phyloP scores from a whole-genome alignment of 2,888 invertebrate species.

The Oxyteleia sp. region DNA sequence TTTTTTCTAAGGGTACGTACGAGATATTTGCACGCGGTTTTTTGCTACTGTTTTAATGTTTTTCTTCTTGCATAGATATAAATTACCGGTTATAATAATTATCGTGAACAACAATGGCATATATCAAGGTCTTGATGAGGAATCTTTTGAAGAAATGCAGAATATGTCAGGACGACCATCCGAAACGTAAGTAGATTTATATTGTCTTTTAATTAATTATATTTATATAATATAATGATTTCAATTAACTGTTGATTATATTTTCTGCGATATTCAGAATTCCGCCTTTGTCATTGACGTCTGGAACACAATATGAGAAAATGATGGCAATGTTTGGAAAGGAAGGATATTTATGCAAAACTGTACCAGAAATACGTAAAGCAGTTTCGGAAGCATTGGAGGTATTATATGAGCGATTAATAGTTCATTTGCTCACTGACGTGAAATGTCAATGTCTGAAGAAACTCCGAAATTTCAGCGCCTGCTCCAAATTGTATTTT shows the following conservation, averaged over 20 bases:
- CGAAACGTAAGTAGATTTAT: constrained; percentile 90
- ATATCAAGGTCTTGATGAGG: constrained; percentile 94
- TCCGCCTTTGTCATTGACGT: constrained; percentile 94
- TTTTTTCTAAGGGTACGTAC: no score
- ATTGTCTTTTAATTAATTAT: background rate
- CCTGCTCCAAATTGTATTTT: no score
- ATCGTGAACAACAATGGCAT: constrained; percentile 99
- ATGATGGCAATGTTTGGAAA: constrained; percentile 96
- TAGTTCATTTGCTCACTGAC: no score
- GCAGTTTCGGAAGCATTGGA: constrained; percentile 91
- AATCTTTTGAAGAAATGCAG: constrained; percentile 92
- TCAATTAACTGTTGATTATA: background rate
- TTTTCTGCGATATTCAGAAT: constrained; percentile 88
- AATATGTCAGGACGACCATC: constrained; percentile 91
- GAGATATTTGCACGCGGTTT: no score
- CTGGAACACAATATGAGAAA: constrained; percentile 95
- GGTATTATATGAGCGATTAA: constrained; percentile 78
- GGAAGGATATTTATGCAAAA: constrained; percentile 93
- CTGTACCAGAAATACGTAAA: constrained; percentile 92
- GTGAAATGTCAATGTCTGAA: background rate
- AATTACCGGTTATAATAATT: constrained; percentile 95
- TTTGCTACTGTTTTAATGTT: no score
- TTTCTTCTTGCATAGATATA: constrained; percentile 90
- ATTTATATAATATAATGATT: background rate
- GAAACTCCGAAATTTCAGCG: no score